Conservation (phyloP, 2,113 vertebrate genomes). For the Podarcis cretensis region DNA sequence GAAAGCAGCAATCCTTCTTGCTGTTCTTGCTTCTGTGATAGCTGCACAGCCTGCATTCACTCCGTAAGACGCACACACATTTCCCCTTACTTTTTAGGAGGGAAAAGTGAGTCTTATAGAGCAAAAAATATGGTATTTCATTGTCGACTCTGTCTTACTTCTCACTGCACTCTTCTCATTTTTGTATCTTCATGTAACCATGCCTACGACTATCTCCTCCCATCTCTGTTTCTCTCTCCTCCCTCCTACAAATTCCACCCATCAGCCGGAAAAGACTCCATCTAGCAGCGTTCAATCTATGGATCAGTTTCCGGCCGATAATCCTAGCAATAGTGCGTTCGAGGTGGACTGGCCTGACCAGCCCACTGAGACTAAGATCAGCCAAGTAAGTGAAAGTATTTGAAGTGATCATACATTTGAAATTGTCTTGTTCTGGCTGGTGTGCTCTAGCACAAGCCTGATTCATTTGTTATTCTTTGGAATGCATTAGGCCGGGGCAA, state of each 20-base stretch:
- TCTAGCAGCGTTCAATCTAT: constrained; percentile 62
- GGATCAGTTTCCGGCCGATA: constrained; percentile 59
- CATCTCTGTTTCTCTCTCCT: constrained; percentile 1
- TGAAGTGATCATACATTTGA: neutral
- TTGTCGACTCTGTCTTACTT: neutral
- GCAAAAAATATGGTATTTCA: neutral
- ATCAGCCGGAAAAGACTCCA: constrained; percentile 78
- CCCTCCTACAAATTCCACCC: constrained; percentile 15
- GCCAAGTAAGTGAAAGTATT: constrained; percentile 72
- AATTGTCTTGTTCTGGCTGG: neutral
- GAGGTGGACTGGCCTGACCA: constrained; percentile 73
- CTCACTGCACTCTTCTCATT: constrained; percentile 14
- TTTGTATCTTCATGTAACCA: neutral
- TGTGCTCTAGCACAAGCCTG: neutral
- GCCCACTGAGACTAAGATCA: constrained; percentile 48
- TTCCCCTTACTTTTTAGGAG: no score
- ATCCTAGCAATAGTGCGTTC: constrained; percentile 63
- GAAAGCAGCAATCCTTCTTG: no score
- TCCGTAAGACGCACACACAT: no score
- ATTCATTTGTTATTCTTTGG: neutral
- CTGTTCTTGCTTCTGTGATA: no score
- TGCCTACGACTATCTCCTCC: neutral
- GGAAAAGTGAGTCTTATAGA: no score
- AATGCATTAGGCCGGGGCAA: neutral
- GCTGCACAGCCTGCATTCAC: no score